A percentile compares a stretch with the other conserved stretches of the same genome.
These are phyloP conservation scores for Caenorhabditis sp. DNA, from an alignment of 2,888 invertebrate genomes.

Conservation along the genomic window DNA sequence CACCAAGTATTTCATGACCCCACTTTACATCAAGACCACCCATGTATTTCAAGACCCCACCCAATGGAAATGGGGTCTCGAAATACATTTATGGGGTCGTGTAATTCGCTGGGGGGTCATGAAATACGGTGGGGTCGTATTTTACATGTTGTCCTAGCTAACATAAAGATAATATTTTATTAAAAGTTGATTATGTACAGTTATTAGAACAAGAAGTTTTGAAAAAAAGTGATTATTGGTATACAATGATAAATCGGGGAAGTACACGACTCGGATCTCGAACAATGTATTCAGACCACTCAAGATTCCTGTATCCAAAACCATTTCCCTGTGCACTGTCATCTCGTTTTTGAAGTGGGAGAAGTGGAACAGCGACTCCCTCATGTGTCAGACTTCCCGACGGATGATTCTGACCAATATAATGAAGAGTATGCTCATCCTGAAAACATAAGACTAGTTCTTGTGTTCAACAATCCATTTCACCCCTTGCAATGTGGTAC, in stretches of 20 bases:
- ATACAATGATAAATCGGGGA: conserved; percentile 46
- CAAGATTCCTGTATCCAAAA: conserved; percentile 12
- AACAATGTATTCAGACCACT: conserved; percentile 50
- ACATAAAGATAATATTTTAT: conserved; percentile 34
- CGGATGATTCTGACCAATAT: conserved; percentile 31
- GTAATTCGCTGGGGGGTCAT: too few species aligned
- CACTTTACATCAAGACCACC: too few species aligned
- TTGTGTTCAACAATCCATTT: not conserved
- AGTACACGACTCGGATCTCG: conserved; percentile 38
- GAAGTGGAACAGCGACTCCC: conserved; percentile 43
- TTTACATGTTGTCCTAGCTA: conserved; percentile 16
- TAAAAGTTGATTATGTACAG: not conserved
- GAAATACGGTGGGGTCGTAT: too few species aligned
- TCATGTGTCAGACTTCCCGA: conserved; percentile 29
- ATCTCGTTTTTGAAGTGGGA: conserved; percentile 22
- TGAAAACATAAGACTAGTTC: conserved; percentile 5
- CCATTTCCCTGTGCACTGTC: not conserved
- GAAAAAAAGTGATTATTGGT: conserved; percentile 13
- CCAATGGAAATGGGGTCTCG: too few species aligned
- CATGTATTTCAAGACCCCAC: too few species aligned
- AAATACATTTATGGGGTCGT: too few species aligned
- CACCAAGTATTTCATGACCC: too few species aligned
- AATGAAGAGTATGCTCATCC: conserved; percentile 42
- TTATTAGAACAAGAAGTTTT: too few species aligned
- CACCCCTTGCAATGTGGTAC: not conserved